phyloP scores from a whole-genome alignment of 2,797 vertebrate species.

The Columba guinea region DNA sequence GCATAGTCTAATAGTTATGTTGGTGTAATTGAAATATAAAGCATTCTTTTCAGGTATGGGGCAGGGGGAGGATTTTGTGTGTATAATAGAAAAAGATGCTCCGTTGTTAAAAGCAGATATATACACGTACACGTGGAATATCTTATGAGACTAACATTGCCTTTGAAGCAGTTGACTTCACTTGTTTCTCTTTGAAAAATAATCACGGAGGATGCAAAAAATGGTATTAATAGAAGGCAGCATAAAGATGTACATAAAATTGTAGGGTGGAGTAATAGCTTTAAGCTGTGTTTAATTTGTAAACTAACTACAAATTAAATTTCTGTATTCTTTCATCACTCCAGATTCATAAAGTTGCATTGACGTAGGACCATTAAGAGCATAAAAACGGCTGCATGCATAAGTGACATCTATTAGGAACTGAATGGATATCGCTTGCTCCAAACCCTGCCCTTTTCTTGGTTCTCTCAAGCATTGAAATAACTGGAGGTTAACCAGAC shows the following conservation, averaged over 20 bases:
- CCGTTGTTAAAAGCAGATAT: not conserved
- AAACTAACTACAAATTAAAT: not conserved
- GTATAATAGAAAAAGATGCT: not conserved
- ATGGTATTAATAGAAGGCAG: not conserved
- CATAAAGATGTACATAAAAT: not conserved
- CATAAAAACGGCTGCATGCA: not conserved
- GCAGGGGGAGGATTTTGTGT: not conserved
- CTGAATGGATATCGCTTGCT: not conserved
- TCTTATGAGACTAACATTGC: not conserved
- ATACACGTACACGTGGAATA: not conserved
- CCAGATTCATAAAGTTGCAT: not conserved
- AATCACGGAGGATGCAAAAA: not conserved
- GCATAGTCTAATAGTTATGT: not conserved
- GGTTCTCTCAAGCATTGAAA: not conserved
- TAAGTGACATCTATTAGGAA: not conserved
- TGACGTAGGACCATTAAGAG: not conserved
- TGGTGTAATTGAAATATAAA: not conserved
- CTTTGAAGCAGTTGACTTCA: not conserved
- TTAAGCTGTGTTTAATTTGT: not conserved
- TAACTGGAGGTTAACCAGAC: constrained; percentile 10
- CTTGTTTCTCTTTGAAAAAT: not conserved
- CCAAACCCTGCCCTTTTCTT: not conserved
- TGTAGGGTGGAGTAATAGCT: not conserved
- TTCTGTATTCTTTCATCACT: not conserved
- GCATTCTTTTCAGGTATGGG: not conserved